A percentile compares a stretch with the other conserved stretches of the same genome.
These are phyloP conservation scores for Tor tambroides DNA, from an alignment of 2,113 vertebrate species.

Conservation along the genomic window DNA sequence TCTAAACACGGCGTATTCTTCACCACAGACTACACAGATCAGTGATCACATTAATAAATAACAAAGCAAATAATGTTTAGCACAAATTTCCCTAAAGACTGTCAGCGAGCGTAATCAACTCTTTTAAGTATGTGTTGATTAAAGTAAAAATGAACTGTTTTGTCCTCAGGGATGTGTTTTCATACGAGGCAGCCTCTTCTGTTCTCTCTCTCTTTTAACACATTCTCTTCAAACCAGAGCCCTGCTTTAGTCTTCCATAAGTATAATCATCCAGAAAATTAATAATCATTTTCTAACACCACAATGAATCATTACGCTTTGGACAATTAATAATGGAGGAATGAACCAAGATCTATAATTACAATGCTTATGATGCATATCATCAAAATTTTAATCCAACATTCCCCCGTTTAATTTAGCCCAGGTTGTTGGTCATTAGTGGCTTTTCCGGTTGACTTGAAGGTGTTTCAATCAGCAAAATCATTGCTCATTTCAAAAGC, in stretches of 20 bases:
- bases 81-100: constrained; percentile 83
- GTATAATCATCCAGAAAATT: constrained; percentile 97
- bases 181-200: constrained; percentile 75
- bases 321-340: constrained; percentile 93
- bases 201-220: constrained; percentile 35
- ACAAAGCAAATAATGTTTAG: constrained; percentile 85
- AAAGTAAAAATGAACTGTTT: constrained; percentile 92
- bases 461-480: constrained; percentile 57
- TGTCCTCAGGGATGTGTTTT: constrained; percentile 88
- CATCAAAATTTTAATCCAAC: constrained; percentile 81
- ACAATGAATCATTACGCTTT: constrained; percentile 95
- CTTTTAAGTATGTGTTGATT: constrained; percentile 92
- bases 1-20: constrained; percentile 71
- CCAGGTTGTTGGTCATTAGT: constrained; percentile 69
- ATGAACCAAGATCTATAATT: constrained; percentile 88
- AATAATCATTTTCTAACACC: constrained; percentile 91
- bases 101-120: constrained; percentile 84
- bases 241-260: constrained; percentile 88
- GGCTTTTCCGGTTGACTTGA: constrained; percentile 56
- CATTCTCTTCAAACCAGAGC: constrained; percentile 75
- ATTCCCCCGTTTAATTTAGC: constrained; percentile 70
- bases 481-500: constrained; percentile 53
- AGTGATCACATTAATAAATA: constrained; percentile 88
- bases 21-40: constrained; percentile 80
- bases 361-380: constrained; percentile 85